A percentile compares a stretch with the other conserved stretches of the same genome.
Conservation (phyloP, 2,797 vertebrate species). For the Liparis tanakae region DNA sequence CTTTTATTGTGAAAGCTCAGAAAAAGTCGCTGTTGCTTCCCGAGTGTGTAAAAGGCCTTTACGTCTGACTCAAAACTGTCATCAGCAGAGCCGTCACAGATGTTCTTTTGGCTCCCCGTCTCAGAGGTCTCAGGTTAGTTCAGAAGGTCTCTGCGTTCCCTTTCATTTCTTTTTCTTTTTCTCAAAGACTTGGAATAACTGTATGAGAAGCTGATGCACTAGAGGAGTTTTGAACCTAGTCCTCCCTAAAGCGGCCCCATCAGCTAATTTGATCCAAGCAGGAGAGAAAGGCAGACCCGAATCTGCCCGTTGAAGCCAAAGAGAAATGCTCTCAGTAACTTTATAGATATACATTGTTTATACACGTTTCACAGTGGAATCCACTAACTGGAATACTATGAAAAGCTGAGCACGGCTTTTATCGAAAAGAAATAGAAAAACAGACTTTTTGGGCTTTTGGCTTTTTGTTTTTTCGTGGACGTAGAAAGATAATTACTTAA, state of each 20-base stretch:
- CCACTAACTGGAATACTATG: slow-evolving; percentile 55
- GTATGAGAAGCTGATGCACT: slow-evolving; percentile 54
- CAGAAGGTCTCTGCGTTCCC: not conserved
- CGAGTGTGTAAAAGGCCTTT: not conserved
- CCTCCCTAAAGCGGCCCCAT: slow-evolving; percentile 62
- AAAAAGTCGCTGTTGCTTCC: not conserved
- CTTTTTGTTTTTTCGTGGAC: slow-evolving; percentile 30
- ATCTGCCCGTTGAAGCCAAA: slow-evolving; percentile 64
- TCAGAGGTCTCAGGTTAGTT: slow-evolving; percentile 51
- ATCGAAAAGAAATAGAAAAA: slow-evolving; percentile 48
- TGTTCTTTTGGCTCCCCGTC: slow-evolving; percentile 12
- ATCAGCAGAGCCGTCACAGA: slow-evolving; percentile 19
- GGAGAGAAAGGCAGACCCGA: slow-evolving; percentile 62
- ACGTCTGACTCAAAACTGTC: not conserved
- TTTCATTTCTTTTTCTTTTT: not conserved
- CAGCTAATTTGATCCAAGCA: slow-evolving; percentile 68
- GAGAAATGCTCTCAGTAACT: slow-evolving; percentile 56
- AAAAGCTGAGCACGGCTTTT: slow-evolving; percentile 40
- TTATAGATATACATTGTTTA: slow-evolving; percentile 57
- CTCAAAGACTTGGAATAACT: slow-evolving; percentile 31
- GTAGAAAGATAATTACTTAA: slow-evolving; percentile 25
- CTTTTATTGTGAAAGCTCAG: too few relatives aligned
- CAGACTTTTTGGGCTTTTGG: slow-evolving; percentile 18
- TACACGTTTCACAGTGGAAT: slow-evolving; percentile 38
- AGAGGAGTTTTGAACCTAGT: slow-evolving; percentile 35